Evolutionary conservation across 2,797 vertebrate genomes (phyloP), one percentile per base, ranked within the genome.

Genomic region (Amblyraja radiata): DNA sequence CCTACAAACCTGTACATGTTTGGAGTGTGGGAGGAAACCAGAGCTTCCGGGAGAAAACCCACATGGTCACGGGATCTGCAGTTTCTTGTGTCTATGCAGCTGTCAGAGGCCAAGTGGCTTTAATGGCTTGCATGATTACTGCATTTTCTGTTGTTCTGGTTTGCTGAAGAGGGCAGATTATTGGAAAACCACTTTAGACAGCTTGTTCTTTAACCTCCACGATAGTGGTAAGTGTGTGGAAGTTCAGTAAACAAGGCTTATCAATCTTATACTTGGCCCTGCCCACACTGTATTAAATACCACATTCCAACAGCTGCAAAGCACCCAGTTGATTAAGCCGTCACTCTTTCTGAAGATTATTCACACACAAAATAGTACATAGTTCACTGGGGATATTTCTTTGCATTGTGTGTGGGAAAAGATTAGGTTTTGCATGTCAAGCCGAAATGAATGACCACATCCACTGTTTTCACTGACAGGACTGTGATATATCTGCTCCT

Each of bases 241-340:
- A 90, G 88, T 90, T 92, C 90, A 92, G 39, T 73, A 54, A 91
- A 92, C 36, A 46, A 54, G 10, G 68, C 39, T 92, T 74, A 92
- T 92, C 71, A 58, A 76, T 76, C 71, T 58, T 92, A 1, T 92
- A 25, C 4, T 74, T 73, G 90, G 90, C 28, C 90, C 71, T 92
- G 39, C 71, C 90, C 90, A 91, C 71, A 13, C 25, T 76, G 54
- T 58, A 92, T 84, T 92, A 76, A 92, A 74, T 76, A 58, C 21
- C 36, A 21, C 90, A 92, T 92, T 76, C 90, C 90, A 76, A 46
- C 23, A 74, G 39, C 90, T 92, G 73, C 90, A 92, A 28, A 74
- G 23, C 71, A 76, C 32, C 73, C 39, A 46, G 68, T 74, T 73
- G 23, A 36, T 73, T 71, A 54, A 92, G 46, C 71, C 46, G 25